Evolutionary conservation across 2,113 vertebrate species (phyloP), one percentile per base, ranked within the genome.

Genomic region (Dolichotis patagonum): DNA sequence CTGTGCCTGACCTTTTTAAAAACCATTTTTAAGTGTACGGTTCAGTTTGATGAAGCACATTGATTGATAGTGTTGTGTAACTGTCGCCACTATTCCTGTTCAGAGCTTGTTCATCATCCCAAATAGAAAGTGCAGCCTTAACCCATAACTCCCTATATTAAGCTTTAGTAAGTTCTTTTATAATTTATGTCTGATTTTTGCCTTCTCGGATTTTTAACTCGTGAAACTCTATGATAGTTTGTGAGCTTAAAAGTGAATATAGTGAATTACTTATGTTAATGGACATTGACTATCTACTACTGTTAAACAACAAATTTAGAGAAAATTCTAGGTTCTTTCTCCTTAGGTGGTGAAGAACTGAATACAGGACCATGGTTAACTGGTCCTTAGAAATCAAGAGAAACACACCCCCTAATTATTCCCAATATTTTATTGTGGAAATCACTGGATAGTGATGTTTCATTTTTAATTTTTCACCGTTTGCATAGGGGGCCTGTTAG

Each of bases 251-350:
- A 78, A 43, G 19, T 73, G 52, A 88, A 58, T 62, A 14, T 69
- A 56, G 32, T 94, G 90, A 77, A 90, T 54, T 24, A 13, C 12
- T 93, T 88, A n/a, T 1, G 49, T 67, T 93, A 86, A 41, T 17
- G 41, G 92, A 35, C 22, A 7, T 32, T 90, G 63, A 3, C 28
- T 77, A 30, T 84, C 17, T 58, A 19, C 52, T 67, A 16, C 62
- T 96, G 75, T 73, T 91, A 73, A 77, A 88, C 9, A 56, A 41
- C n/a, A 93, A 7, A 93, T 81, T 14, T 67, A 60, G 35, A 49
- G 52, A 88, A 80, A 80, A 49, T 63, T 80, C 35, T 43, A 62
- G 24, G 22, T 67, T 43, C 17, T 91, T 56, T 90, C 14, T 56
- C n/a, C 49, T 58, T 85, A 43, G 86, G 28, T 94, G 54, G 32